Evolutionary conservation across 2,888 invertebrate genomes (phyloP).

Genomic region (Auanema freiburgensis): DNA sequence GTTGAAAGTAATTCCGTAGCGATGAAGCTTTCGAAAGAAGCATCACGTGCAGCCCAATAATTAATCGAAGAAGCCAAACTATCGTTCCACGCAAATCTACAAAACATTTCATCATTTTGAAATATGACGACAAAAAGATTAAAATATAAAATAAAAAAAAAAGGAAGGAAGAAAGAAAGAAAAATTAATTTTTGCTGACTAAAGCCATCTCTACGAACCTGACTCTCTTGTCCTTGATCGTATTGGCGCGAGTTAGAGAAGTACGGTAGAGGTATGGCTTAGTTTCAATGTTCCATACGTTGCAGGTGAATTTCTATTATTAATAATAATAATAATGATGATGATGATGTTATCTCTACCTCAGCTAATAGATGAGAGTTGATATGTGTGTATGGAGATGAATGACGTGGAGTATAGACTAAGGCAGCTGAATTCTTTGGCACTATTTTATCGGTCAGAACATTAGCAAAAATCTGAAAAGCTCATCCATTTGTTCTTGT

Average conservation of each 20-base stretch:
- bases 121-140: background rate
- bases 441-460: slow-evolving; percentile 27
- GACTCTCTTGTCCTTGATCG: slow-evolving; percentile 45
- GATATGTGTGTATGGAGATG: slow-evolving; percentile 47
- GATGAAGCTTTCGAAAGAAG: slow-evolving; percentile 46
- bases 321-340: no score
- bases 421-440: slow-evolving; percentile 39
- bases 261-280: slow-evolving; percentile 55
- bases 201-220: slow-evolving; percentile 33
- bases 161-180: background rate
- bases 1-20: slow-evolving; percentile 49
- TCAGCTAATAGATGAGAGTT: slow-evolving; percentile 52
- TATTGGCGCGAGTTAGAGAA: slow-evolving; percentile 56
- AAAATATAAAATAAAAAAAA: background rate
- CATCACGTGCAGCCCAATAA: slow-evolving; percentile 44
- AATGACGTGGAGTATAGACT: slow-evolving; percentile 47
- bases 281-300: slow-evolving; percentile 57
- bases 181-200: background rate
- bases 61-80: slow-evolving; percentile 26
- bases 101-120: slow-evolving; percentile 5
- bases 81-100: slow-evolving; percentile 41
- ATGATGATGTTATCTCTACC: slow-evolving; percentile 18
- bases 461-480: slow-evolving; percentile 34
- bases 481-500: background rate
- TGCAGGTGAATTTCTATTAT: slow-evolving; percentile 34